Evolutionary conservation across 2,888 invertebrate genomes (phyloP), one percentile per base, ranked within the genome.

Genomic region (Nymphalis urticae): DNA sequence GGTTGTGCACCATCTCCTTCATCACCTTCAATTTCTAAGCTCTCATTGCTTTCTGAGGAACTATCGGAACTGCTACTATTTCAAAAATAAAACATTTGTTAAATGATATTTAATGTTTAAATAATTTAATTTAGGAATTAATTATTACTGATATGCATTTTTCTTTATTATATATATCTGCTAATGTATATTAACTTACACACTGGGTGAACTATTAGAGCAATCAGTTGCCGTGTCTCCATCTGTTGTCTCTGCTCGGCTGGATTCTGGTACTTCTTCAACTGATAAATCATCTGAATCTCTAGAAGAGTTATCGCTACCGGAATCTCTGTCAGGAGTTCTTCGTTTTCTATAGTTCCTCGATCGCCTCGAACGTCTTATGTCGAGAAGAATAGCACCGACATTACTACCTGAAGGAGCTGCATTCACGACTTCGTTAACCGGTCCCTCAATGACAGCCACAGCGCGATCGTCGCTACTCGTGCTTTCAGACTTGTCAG

Each of bases 401-500:
- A 91, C 82, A 48, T 87, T 87, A 71, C 88, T 90, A 21, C 85
- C 83, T 0, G 92, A 91, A 9, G 92, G 87, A 6, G 87, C 88
- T 1, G 81, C 86, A 32, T 80, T 80, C 3, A 91, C 85, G 1
- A 90, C 77, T 73, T 88, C 86, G 71, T 91, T 92, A 5, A 86
- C 82, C 10, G 87, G 88, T 0, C 81, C 87, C 42, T 82, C 84
- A 2, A 78, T 74, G 1, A 84, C 70, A 10, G 80, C 77, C 13
- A 79, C 78, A 6, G 75, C 80, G 7, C 79, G 85, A 63, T 89
- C 90, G 16, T 92, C 90, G 64, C 89, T 92, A 72, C 88, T 88
- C 0, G 88, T 88, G 72, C 90, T 90, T 75, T 91, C 93, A n/a
- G 91, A 91, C 72, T 91, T 92, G 73, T 92, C 93, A 4, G 87